Evolutionary conservation across 2,797 vertebrate genomes (phyloP).

Genomic region (Etheostoma perlongum): DNA sequence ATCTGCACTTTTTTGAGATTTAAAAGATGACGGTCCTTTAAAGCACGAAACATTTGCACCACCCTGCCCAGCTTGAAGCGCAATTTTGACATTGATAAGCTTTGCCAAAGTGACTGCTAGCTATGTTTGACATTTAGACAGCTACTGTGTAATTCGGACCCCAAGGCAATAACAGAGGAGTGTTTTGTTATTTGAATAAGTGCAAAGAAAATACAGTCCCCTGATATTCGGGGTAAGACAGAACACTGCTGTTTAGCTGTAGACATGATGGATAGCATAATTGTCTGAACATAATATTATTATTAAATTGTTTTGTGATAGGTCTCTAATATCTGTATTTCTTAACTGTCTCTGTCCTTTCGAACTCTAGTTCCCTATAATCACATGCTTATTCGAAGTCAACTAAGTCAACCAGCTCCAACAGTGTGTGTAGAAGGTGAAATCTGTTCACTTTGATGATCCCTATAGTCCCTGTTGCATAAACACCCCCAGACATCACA

Average conservation of each 20-base stretch:
- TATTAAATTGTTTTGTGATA: slow-evolving; percentile 20
- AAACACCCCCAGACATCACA: slow-evolving; percentile 20
- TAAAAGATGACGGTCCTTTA: slow-evolving; percentile 30
- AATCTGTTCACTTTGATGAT: slow-evolving; percentile 34
- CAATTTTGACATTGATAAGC: slow-evolving; percentile 46
- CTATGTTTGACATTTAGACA: slow-evolving; percentile 65
- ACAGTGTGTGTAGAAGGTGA: slow-evolving; percentile 1
- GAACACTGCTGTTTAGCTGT: slow-evolving; percentile 8
- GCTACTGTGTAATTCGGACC: slow-evolving; percentile 44
- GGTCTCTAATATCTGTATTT: slow-evolving; percentile 1
- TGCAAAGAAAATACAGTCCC: slow-evolving; percentile 33
- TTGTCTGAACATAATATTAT: slow-evolving; percentile 8
- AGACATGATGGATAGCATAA: slow-evolving; percentile 9
- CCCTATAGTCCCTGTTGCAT: slow-evolving; percentile 23
- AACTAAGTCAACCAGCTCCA: not conserved
- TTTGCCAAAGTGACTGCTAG: slow-evolving; percentile 55
- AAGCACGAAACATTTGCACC: slow-evolving; percentile 36
- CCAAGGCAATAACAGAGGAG: slow-evolving; percentile 35
- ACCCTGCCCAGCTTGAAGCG: slow-evolving; percentile 29
- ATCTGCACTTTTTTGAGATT: slow-evolving; percentile 19
- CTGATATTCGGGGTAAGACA: slow-evolving; percentile 7
- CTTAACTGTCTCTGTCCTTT: slow-evolving; percentile 8
- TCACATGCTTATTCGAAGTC: not conserved
- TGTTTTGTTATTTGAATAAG: slow-evolving; percentile 53
- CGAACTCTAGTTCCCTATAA: slow-evolving; percentile 5